These are phyloP conservation scores for Episyrphus balteatus DNA, from an alignment of 1,140 invertebrate species.

Conservation along the genomic window DNA sequence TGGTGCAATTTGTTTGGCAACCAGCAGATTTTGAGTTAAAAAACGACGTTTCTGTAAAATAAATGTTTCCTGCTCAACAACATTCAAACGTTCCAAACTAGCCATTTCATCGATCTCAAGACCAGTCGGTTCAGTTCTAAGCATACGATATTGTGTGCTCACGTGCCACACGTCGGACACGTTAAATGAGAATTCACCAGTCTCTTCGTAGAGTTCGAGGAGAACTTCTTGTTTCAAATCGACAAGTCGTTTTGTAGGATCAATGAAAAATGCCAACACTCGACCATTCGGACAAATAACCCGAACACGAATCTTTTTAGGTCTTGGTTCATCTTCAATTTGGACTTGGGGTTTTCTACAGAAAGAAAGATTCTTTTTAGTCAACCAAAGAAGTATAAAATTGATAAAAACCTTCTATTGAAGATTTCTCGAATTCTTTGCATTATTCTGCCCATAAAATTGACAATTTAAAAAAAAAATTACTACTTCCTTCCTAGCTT, in stretches of 20 bases:
- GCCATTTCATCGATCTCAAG: slow-evolving; percentile 21
- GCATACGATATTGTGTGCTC: slow-evolving; percentile 25
- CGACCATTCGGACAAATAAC: slow-evolving; percentile 32
- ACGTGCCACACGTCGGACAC: slow-evolving; percentile 27
- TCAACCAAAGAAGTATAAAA: too few species aligned
- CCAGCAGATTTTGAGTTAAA: slow-evolving; percentile 13
- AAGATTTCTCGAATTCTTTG: too few species aligned
- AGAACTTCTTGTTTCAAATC: slow-evolving; percentile 32
- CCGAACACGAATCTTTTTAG: slow-evolving; percentile 20
- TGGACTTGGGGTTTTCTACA: too few species aligned
- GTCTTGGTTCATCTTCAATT: too few species aligned
- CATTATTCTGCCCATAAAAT: too few species aligned
- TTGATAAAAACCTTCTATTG: too few species aligned
- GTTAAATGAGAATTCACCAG: slow-evolving; percentile 26
- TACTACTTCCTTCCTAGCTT: too few species aligned
- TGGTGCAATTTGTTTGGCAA: slow-evolving; percentile 19
- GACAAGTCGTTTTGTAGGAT: slow-evolving; percentile 21
- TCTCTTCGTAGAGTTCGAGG: slow-evolving; percentile 28
- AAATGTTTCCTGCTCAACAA: slow-evolving; percentile 27
- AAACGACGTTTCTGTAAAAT: slow-evolving; percentile 17
- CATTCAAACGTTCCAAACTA: slow-evolving; percentile 20
- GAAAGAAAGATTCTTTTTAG: too few species aligned
- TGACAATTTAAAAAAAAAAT: too few species aligned
- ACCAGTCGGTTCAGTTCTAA: slow-evolving; percentile 26
- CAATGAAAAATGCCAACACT: slow-evolving; percentile 24